Conservation (phyloP, 1,140 invertebrate species). For the Venturia canescens region DNA sequence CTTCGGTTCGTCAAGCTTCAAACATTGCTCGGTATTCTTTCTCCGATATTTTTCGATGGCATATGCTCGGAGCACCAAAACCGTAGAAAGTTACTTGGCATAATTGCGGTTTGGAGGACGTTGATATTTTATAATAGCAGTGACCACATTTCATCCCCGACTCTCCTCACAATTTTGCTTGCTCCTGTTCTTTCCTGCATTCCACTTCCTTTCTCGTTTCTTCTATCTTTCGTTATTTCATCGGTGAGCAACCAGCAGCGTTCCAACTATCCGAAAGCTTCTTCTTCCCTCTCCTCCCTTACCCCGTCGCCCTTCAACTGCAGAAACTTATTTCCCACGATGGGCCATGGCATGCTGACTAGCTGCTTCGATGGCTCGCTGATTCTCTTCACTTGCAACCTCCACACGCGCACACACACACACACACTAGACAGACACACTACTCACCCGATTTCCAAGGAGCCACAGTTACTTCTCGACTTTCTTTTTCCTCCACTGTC, state of each 20-base stretch:
- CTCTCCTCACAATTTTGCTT: constrained; percentile 35
- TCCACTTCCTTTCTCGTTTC: constrained; percentile 45
- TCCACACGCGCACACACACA: neutral
- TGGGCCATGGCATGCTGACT: constrained; percentile 36
- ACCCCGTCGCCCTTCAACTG: constrained; percentile 47
- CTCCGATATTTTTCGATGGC: too few relatives aligned
- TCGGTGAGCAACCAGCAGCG: constrained; percentile 46
- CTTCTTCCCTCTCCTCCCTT: neutral
- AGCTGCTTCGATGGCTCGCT: constrained; percentile 39
- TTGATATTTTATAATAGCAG: too few relatives aligned
- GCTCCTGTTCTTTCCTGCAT: constrained; percentile 33
- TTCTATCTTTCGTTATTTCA: constrained; percentile 40
- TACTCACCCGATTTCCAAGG: constrained; percentile 46
- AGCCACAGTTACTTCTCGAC: neutral
- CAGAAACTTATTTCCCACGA: constrained; percentile 46
- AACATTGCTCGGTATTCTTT: too few relatives aligned
- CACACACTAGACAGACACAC: neutral
- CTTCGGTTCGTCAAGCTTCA: too few relatives aligned
- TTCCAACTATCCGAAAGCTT: neutral
- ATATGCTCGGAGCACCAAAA: constrained; percentile 2
- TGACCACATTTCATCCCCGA: constrained; percentile 13
- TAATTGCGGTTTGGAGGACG: neutral
- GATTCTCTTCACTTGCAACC: constrained; percentile 34
- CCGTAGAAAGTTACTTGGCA: constrained; percentile 29
- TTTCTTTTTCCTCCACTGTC: constrained; percentile 7